These are phyloP conservation scores for Pungitius pungitius DNA, from an alignment of 2,113 vertebrate species.

Conservation along the genomic window DNA sequence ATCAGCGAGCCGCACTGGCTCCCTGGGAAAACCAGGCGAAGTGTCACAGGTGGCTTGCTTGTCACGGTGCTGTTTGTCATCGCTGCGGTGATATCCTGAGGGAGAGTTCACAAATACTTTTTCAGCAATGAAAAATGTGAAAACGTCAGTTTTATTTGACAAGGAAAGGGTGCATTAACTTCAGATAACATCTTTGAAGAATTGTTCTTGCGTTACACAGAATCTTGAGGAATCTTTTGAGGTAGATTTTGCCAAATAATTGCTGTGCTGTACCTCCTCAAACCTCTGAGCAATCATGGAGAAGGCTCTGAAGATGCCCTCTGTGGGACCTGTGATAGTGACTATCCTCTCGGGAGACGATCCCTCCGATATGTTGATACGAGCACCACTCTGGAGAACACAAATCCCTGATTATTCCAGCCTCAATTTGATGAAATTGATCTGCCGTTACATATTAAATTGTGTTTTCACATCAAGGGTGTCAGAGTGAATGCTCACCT, in stretches of 20 bases:
- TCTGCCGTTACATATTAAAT: constrained; percentile 11
- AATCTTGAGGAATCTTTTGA: neutral
- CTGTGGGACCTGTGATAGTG: constrained; percentile 92
- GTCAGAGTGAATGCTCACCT: constrained; percentile 81
- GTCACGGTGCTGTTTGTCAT: constrained; percentile 93
- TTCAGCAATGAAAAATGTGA: neutral
- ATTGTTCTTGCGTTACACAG: neutral
- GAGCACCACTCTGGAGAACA: constrained; percentile 87
- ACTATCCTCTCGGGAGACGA: constrained; percentile 94
- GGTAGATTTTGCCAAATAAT: neutral
- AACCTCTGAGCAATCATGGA: constrained; percentile 95
- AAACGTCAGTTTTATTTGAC: constrained; percentile 23
- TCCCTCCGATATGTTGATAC: constrained; percentile 95
- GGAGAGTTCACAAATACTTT: constrained; percentile 63
- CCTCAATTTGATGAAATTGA: constrained; percentile 14
- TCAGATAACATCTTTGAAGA: neutral
- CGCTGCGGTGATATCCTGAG: constrained; percentile 89
- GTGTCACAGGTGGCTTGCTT: constrained; percentile 91
- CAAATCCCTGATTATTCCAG: constrained; percentile 20
- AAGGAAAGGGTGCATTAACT: constrained; percentile 19
- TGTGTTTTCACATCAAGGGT: neutral
- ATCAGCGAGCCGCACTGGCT: constrained; percentile 95
- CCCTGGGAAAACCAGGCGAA: constrained; percentile 90
- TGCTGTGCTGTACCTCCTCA: constrained; percentile 85
- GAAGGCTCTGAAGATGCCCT: constrained; percentile 93